Evolutionary conservation across 2,888 invertebrate genomes (phyloP).

Genomic region (Metallyticus violacea): DNA sequence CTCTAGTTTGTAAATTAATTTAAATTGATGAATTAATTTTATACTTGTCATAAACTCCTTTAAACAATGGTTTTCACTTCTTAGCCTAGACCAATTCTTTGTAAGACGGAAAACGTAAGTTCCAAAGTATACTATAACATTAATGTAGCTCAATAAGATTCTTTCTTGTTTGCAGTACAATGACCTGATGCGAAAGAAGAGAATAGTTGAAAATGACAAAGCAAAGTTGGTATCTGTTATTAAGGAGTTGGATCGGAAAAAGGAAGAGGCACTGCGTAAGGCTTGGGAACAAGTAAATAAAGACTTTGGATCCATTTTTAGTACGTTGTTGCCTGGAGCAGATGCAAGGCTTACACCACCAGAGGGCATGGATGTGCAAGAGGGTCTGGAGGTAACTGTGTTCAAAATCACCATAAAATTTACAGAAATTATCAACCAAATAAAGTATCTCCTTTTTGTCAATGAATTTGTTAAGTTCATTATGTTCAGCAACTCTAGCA

Average conservation of each 20-base stretch:
- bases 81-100: no score
- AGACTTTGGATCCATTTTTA: slow-evolving; percentile 95
- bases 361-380: slow-evolving; percentile 68
- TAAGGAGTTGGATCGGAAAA: slow-evolving; percentile 85
- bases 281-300: slow-evolving; percentile 86
- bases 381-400: slow-evolving; percentile 80
- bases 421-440: no score
- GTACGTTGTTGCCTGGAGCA: slow-evolving; percentile 85
- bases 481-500: no score
- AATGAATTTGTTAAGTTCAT: no score
- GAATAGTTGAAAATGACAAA: slow-evolving; percentile 72
- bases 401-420: no score
- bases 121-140: no score
- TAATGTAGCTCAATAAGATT: no score
- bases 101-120: no score
- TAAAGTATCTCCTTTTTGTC: no score
- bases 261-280: slow-evolving; percentile 72
- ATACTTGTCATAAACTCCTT: no score
- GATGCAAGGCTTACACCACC: slow-evolving; percentile 80
- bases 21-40: no score
- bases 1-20: no score
- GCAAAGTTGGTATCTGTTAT: slow-evolving; percentile 74
- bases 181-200: slow-evolving; percentile 66
- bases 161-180: slow-evolving; percentile 52
- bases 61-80: slow-evolving; percentile 14